Percentiles rank a stretch among this genome's conserved stretches.
Evolutionary conservation across 2,113 vertebrate genomes (phyloP).

Genomic region (Cochlearius cochlearius): DNA sequence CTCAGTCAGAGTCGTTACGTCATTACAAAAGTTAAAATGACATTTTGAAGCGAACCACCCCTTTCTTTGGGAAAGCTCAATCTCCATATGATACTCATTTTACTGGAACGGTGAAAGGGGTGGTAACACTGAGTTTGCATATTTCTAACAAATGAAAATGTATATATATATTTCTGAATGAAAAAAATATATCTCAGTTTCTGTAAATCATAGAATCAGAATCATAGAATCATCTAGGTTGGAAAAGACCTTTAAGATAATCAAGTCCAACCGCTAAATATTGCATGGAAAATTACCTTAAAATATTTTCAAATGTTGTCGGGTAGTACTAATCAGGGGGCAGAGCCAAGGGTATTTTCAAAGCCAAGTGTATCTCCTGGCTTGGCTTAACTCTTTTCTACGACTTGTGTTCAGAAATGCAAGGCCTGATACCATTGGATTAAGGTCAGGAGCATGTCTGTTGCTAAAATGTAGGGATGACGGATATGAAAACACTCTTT

Average conservation of each 20-base stretch:
- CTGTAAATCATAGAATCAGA: too few species aligned
- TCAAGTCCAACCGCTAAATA: too few species aligned
- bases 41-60: not conserved
- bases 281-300: not conserved
- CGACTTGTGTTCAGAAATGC: not conserved
- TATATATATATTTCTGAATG: not conserved
- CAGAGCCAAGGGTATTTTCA: not conserved
- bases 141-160: not conserved
- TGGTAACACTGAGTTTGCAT: not conserved
- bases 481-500: not conserved
- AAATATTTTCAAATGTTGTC: not conserved
- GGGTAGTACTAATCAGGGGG: not conserved
- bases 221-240: too few species aligned
- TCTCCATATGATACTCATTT: not conserved
- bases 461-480: not conserved
- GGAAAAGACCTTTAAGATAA: too few species aligned
- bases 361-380: not conserved
- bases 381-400: not conserved
- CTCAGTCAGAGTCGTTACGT: not conserved
- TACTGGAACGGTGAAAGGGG: not conserved
- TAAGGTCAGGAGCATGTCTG: not conserved
- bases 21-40: conserved; percentile 5
- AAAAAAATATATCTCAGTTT: not conserved
- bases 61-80: not conserved
- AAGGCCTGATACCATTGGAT: not conserved